Conservation (phyloP, 2,797 vertebrate genomes). For the Sebastes minor region DNA sequence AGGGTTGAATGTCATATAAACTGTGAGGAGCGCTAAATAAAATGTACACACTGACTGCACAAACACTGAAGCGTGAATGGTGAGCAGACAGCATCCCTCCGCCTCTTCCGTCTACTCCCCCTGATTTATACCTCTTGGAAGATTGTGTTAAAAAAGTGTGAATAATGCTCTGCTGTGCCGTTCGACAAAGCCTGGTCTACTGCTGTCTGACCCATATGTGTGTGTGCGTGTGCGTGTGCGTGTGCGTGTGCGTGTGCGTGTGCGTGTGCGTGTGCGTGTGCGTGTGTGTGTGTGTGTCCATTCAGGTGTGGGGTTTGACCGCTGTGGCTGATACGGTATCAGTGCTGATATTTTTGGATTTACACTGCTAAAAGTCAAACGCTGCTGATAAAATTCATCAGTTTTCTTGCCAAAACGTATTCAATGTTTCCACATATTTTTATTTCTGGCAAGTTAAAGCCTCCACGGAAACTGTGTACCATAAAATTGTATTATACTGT, state of each 20-base stretch:
- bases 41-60: slow-evolving; percentile 14
- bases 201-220: slow-evolving; percentile 16
- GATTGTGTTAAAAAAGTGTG: slow-evolving; percentile 40
- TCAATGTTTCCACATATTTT: background rate
- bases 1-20: slow-evolving; percentile 12
- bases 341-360: background rate
- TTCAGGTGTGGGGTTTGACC: background rate
- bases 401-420: background rate
- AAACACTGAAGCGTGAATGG: slow-evolving; percentile 37
- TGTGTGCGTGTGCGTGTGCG: background rate
- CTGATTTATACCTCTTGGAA: slow-evolving; percentile 13
- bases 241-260: no score
- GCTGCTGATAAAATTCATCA: background rate
- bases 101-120: background rate
- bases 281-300: background rate
- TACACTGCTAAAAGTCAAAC: background rate
- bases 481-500: background rate
- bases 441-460: background rate
- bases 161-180: slow-evolving; percentile 37
- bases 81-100: slow-evolving; percentile 8
- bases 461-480: background rate
- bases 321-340: background rate
- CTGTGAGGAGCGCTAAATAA: slow-evolving; percentile 2
- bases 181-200: slow-evolving; percentile 32
- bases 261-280: background rate